Base-by-base conservation (phyloP, 2,113 vertebrate genomes). In the Chamaetylas fuelleborni region DNA sequence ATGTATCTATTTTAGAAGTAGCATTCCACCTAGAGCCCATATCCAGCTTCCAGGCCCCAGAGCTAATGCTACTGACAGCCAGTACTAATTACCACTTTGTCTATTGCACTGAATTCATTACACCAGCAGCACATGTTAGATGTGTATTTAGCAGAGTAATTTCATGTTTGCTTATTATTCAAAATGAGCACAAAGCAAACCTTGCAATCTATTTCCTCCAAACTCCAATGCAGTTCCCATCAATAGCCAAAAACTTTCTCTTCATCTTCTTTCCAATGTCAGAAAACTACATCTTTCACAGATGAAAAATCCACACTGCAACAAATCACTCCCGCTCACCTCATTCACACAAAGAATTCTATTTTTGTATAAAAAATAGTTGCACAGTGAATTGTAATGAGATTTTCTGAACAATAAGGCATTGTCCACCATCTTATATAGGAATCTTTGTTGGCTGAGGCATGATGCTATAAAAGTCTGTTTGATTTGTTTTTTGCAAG, bases 391-490 rank as follows among this genome's bases (percentile, higher is more conserved):
- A 88, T 88, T 61, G 26, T 42, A 93, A 90, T 1, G 6, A 76
- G 82, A 65, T 92, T 88, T 88, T 72, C 65, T 11, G 26, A 91
- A 93, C 92, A 94, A 92, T 79, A 61, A 61, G 48, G 72, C 80
- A 92, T 95, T 97, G 86, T 94, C 80, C 86, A 53, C n/a, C 48
- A 86, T 83, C 65, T 58, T 43, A 71, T 67, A 92, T 26, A 95
- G 77, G 54, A 87, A 65, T 65, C 93, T 95, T 79, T 96, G 93
- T 95, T 0, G 0, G 67, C 8, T 61, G 23, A 53, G 36, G 36
- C 57, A 67, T 8, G 36, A 95, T 78, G 69, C 60, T 83, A 66
- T 36, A 61, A 58, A 96, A 92, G 62, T 14, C 70, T 78, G 87
- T 64, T 79, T 78, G 51, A 81, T 58, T 83, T 74, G 85, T 67